phyloP scores from a whole-genome alignment of 2,888 invertebrate genomes.

The Tachina lurida region DNA sequence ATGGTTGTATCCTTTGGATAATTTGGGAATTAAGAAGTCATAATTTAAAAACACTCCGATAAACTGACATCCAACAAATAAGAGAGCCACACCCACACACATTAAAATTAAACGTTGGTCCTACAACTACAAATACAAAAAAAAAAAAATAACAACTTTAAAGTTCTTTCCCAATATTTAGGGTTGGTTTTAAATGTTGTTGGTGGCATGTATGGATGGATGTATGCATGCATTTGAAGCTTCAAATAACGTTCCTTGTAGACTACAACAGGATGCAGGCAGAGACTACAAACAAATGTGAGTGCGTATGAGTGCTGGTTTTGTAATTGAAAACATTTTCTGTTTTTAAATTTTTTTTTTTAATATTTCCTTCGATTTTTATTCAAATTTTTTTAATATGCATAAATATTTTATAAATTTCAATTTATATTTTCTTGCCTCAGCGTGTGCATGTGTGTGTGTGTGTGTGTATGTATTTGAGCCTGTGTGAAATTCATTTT shows the following conservation, averaged over 20 bases:
- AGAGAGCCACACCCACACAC: slow-evolving; percentile 48
- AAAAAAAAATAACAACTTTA: slow-evolving; percentile 23
- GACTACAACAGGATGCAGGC: slow-evolving; percentile 23
- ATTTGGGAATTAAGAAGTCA: slow-evolving; percentile 73
- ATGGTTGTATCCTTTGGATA: slow-evolving; percentile 51
- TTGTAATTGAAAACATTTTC: slow-evolving; percentile 42
- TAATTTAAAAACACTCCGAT: slow-evolving; percentile 73
- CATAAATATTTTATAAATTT: slow-evolving; percentile 51
- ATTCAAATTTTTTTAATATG: slow-evolving; percentile 58
- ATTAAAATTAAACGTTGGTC: slow-evolving; percentile 55
- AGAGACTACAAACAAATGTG: slow-evolving; percentile 2
- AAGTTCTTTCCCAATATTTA: slow-evolving; percentile 30
- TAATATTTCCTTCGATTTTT: slow-evolving; percentile 66
- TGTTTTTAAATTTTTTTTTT: slow-evolving; percentile 50
- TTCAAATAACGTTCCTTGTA: slow-evolving; percentile 36
- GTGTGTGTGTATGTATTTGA: neutral
- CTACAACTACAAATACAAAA: slow-evolving; percentile 33
- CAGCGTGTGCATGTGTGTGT: too few relatives aligned
- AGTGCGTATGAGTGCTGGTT: slow-evolving; percentile 23
- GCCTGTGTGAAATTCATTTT: slow-evolving; percentile 16
- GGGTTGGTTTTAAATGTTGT: slow-evolving; percentile 41
- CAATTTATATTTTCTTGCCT: slow-evolving; percentile 18
- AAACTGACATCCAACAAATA: slow-evolving; percentile 51
- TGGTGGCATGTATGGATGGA: neutral
- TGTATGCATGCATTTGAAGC: slow-evolving; percentile 28